Percentiles rank a stretch among this genome's conserved stretches.
Conservation (phyloP, 2,888 invertebrate species). For the Caenorhabditis parvicauda region DNA sequence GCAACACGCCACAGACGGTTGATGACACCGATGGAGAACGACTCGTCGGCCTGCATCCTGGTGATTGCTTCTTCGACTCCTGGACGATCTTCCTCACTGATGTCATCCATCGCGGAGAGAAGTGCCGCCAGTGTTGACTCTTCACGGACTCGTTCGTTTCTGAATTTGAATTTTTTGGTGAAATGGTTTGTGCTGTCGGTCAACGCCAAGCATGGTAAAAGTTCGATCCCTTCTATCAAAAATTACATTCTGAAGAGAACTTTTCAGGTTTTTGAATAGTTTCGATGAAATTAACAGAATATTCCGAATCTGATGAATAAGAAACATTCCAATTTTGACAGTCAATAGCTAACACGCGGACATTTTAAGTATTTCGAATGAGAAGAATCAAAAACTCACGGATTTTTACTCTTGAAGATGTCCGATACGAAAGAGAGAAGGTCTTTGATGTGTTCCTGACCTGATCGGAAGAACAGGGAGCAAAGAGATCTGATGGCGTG, state of each 20-base stretch:
- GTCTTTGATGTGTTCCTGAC: conserved; percentile 22
- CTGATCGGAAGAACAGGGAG: conserved; percentile 42
- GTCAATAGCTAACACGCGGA: background rate
- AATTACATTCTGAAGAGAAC: background rate
- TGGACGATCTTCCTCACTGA: conserved; percentile 20
- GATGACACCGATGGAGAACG: conserved; percentile 2
- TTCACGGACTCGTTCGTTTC: conserved; percentile 10
- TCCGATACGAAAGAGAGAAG: conserved; percentile 29
- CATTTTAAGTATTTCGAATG: too few relatives aligned
- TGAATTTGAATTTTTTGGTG: background rate
- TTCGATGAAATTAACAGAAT: background rate
- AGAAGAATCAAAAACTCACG: too few relatives aligned
- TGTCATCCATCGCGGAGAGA: conserved; percentile 24
- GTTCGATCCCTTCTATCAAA: too few relatives aligned
- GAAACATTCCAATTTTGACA: background rate
- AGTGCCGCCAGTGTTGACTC: conserved; percentile 29
- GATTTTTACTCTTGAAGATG: conserved; percentile 37
- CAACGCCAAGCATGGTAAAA: too few relatives aligned
- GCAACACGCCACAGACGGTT: conserved; percentile 10
- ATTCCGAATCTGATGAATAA: background rate
- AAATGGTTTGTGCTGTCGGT: background rate
- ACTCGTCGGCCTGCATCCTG: background rate
- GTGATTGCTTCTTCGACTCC: conserved; percentile 35
- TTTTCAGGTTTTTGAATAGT: conserved; percentile 1
- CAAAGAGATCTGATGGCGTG: conserved; percentile 33